A percentile compares a stretch with the other conserved stretches of the same genome.
Evolutionary conservation across 2,113 vertebrate species (phyloP).

Genomic region (Nibea albiflora): DNA sequence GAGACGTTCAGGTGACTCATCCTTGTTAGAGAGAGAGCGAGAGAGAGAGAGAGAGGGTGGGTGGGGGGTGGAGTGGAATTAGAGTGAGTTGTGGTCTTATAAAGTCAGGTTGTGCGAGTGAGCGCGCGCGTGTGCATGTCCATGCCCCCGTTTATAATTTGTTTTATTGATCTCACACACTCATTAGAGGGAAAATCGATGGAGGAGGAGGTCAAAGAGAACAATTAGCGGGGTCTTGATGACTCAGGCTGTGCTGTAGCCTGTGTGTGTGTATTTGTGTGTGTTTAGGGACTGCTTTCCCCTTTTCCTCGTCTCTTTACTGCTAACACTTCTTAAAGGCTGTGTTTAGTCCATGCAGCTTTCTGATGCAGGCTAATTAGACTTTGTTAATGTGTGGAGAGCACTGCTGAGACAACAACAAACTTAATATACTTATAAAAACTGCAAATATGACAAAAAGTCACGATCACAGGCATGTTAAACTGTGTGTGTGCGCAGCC

Average conservation of each 20-base stretch:
- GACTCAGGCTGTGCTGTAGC: slow-evolving; percentile 51
- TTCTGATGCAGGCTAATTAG: slow-evolving; percentile 19
- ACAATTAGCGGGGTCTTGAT: slow-evolving; percentile 60
- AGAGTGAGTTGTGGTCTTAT: slow-evolving; percentile 23
- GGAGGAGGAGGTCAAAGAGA: slow-evolving; percentile 41
- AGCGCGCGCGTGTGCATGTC: neutral
- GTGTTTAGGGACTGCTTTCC: slow-evolving; percentile 5
- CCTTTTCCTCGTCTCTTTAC: neutral
- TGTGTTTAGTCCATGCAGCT: neutral
- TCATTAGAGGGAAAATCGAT: slow-evolving; percentile 59
- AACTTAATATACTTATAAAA: neutral
- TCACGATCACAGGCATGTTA: neutral
- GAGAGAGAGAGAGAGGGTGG: slow-evolving; percentile 3
- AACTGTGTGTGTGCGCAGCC: neutral
- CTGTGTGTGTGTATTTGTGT: neutral
- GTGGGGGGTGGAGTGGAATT: neutral
- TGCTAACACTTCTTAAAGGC: neutral
- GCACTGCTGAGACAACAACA: neutral
- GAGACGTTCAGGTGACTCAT: slow-evolving; percentile 25
- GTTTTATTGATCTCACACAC: slow-evolving; percentile 62
- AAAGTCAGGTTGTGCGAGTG: slow-evolving; percentile 15
- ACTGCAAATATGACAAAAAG: no score
- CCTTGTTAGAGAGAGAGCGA: slow-evolving; percentile 18
- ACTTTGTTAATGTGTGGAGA: neutral
- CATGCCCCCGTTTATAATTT: slow-evolving; percentile 29